Conservation (phyloP, 2,113 vertebrate species). For the Calypte anna region DNA sequence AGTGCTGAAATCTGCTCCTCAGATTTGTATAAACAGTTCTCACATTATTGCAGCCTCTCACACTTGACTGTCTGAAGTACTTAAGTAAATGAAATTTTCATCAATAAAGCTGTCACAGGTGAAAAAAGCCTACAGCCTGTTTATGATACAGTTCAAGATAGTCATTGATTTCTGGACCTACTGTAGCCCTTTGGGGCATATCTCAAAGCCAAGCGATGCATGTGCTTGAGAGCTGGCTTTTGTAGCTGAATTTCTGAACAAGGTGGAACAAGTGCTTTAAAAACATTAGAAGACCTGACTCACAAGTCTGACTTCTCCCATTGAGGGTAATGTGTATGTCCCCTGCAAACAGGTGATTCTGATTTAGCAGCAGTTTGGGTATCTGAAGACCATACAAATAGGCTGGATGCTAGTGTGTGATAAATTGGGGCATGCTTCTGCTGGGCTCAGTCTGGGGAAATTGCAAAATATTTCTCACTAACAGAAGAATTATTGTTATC, state of each 20-base stretch:
- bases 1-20: constrained; percentile 46
- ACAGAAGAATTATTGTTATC: neutral
- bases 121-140: constrained; percentile 30
- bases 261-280: constrained; percentile 27
- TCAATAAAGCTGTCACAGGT: constrained; percentile 54
- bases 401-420: neutral
- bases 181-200: constrained; percentile 41
- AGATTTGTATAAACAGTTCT: constrained; percentile 67
- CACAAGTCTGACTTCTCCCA: neutral
- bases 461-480: neutral
- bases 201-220: neutral
- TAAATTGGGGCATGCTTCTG: neutral
- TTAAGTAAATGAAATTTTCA: constrained; percentile 61
- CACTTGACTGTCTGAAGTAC: constrained; percentile 62
- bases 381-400: neutral
- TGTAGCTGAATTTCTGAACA: constrained; percentile 30
- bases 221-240: constrained; percentile 14
- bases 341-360: neutral
- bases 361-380: neutral
- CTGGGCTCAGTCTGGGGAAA: neutral
- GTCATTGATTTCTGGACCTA: constrained; percentile 39
- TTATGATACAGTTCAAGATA: constrained; percentile 32
- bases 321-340: neutral
- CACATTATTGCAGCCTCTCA: constrained; percentile 60
- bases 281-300: neutral